These are phyloP conservation scores for Ormyrus pomaceus DNA, from an alignment of 2,888 invertebrate species.

Conservation along the genomic window DNA sequence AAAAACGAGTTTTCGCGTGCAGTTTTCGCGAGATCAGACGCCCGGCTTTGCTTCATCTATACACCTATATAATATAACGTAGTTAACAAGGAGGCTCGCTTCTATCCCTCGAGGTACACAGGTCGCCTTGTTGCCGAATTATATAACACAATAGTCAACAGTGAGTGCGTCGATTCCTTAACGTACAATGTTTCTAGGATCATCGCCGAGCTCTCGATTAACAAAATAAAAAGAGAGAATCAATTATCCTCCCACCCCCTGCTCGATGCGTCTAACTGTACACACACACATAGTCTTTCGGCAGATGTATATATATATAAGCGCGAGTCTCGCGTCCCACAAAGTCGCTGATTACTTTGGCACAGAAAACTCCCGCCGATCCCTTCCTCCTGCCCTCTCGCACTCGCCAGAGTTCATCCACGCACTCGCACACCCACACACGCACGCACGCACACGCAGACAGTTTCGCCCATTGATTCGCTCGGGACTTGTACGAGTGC, in stretches of 20 bases:
- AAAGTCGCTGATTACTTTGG: conserved; percentile 55
- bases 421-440: too few species aligned
- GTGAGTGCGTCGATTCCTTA: conserved; percentile 46
- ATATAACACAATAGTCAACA: conserved; percentile 51
- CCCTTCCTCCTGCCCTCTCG: background rate
- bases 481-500: too few species aligned
- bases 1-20: conserved; percentile 17
- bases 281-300: background rate
- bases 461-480: too few species aligned
- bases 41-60: too few species aligned
- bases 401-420: background rate
- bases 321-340: conserved; percentile 23
- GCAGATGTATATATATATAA: background rate
- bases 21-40: background rate
- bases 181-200: conserved; percentile 33
- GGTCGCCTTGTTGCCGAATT: background rate
- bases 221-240: conserved; percentile 39
- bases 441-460: too few species aligned
- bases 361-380: conserved; percentile 49
- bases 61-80: background rate
- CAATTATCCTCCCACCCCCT: background rate
- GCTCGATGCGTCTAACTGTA: background rate
- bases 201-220: conserved; percentile 31
- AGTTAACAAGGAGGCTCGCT: conserved; percentile 27
- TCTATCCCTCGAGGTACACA: conserved; percentile 14